Base-by-base conservation (phyloP, 2,797 vertebrate species). In the Muscicapa comitata region DNA sequence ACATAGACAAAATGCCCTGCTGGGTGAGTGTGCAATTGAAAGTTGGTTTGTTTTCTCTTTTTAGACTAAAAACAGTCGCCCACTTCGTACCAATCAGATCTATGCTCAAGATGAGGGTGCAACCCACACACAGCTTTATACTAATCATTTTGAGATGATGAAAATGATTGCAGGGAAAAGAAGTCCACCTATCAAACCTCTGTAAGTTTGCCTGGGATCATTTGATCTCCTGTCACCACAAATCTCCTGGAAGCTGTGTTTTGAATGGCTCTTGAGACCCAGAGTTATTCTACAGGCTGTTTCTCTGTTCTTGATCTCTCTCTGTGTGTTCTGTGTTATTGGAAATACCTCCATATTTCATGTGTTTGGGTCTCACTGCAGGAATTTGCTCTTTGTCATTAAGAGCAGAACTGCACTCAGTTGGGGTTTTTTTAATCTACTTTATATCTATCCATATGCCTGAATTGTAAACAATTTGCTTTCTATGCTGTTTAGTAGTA, bases 81-180 rank as follows among this genome's bases (percentile, higher is more conserved):
- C 99, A 6, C 98, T 99, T 57, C 98, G 99, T 79, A 99, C 99
- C 26, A 98, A 98, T 95, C 99, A 99, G 98, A 99, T 99, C 96
- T 99, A 99, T 97, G 98, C 98, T 67, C 99, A 99, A 96, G 99
- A 99, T 63, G 99, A 99, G 97, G 98, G 99, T 10, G 98, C 98
- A 78, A 99, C 98, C 35, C 99, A 99, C 93, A 99, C 99, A 5
- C 99, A 99, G 81, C 98, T 99, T 42, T 99, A 99, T 95, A 99
- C 98, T 95, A 99, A 97, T 92, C 99, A 98, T 90, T 99, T 99
- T 95, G 99, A 99, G 94, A 98, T 99, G 90, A 99, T 99, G 98
- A 99, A 99, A 97, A 98, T 99, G 96, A 99, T 99, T 48, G 98
- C 99, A 94, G 99, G 99, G 96, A 99, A 99, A 97, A 98, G 99